Conservation (phyloP, 2,797 vertebrate species). For the Sebastes glaucus region DNA sequence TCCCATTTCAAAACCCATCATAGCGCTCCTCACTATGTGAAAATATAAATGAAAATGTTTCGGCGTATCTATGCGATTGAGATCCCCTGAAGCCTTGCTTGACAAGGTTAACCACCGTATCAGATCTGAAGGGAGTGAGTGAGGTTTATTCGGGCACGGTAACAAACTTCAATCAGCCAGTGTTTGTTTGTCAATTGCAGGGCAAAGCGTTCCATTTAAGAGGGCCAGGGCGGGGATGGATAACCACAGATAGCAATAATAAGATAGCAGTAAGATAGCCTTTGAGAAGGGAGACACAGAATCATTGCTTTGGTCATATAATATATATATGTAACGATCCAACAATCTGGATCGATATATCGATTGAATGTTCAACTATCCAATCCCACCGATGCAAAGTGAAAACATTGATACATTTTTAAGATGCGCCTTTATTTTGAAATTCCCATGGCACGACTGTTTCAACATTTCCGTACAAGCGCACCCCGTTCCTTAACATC, state of each 20-base stretch:
- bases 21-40: slow-evolving; percentile 18
- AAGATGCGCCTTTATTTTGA: too few relatives aligned
- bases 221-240: not conserved
- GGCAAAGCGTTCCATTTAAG: slow-evolving; percentile 37
- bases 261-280: not conserved
- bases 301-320: not conserved
- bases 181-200: slow-evolving; percentile 52
- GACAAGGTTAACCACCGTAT: slow-evolving; percentile 57
- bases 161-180: slow-evolving; percentile 55
- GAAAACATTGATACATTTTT: too few relatives aligned
- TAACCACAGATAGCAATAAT: not conserved
- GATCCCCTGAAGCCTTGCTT: slow-evolving; percentile 46
- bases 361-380: too few relatives aligned
- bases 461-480: too few relatives aligned
- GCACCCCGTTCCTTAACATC: too few relatives aligned
- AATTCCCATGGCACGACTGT: too few relatives aligned
- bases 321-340: too few relatives aligned
- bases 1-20: slow-evolving; percentile 41
- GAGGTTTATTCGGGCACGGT: slow-evolving; percentile 40
- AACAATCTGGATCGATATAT: too few relatives aligned
- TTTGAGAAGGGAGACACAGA: not conserved
- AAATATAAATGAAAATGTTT: slow-evolving; percentile 56
- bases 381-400: too few relatives aligned
- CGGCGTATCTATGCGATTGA: slow-evolving; percentile 25
- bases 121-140: slow-evolving; percentile 45